Evolutionary conservation across 2,888 invertebrate genomes (phyloP).

Genomic region (Cephus rjabovi): DNA sequence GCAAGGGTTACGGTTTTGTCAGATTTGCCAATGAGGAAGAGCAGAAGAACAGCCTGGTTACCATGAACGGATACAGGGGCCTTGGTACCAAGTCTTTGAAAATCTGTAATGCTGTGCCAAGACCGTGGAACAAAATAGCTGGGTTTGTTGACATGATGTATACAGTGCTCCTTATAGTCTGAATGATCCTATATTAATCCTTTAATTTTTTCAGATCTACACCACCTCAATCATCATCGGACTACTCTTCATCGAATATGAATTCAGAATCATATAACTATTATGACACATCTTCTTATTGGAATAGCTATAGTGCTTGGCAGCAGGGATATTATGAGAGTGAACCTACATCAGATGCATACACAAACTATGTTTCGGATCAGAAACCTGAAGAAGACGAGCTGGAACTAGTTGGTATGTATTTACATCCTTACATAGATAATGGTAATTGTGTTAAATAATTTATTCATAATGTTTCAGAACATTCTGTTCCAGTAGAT

Average conservation of each 20-base stretch:
- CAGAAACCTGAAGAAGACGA: slow-evolving; percentile 72
- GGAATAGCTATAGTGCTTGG: slow-evolving; percentile 90
- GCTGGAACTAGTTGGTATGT: slow-evolving; percentile 78
- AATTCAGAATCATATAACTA: slow-evolving; percentile 70
- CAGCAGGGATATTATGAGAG: slow-evolving; percentile 76
- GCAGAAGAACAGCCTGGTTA: slow-evolving; percentile 90
- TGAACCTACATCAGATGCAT: slow-evolving; percentile 70
- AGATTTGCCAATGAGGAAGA: slow-evolving; percentile 94
- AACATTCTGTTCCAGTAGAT: slow-evolving; percentile 81
- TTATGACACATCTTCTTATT: slow-evolving; percentile 86
- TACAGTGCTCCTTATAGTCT: not conserved
- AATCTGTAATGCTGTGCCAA: slow-evolving; percentile 93
- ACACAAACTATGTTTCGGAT: slow-evolving; percentile 67
- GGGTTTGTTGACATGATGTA: slow-evolving; percentile 41
- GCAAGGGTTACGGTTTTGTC: slow-evolving; percentile 96
- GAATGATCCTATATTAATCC: not conserved
- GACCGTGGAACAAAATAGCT: slow-evolving; percentile 70
- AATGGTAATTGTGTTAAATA: not conserved
- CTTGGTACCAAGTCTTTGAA: slow-evolving; percentile 89
- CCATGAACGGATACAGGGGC: slow-evolving; percentile 94
- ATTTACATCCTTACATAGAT: slow-evolving; percentile 1
- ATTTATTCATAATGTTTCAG: slow-evolving; percentile 66
- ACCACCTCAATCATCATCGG: slow-evolving; percentile 67
- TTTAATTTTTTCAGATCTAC: slow-evolving; percentile 69
- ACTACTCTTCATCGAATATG: slow-evolving; percentile 58